Evolutionary conservation across 2,888 invertebrate species (phyloP).

Genomic region (Tubulanus polymorphus): DNA sequence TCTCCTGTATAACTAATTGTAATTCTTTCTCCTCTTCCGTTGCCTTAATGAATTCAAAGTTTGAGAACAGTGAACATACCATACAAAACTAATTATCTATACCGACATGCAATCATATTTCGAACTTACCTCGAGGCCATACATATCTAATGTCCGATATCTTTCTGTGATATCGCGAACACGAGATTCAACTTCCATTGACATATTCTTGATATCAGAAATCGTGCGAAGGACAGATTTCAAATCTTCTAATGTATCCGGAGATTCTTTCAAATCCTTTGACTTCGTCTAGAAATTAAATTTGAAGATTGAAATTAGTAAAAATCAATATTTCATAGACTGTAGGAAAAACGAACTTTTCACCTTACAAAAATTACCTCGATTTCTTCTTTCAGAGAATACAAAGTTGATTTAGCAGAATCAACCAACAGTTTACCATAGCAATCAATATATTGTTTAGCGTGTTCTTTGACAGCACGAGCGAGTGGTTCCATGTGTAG

Average conservation of each 20-base stretch:
- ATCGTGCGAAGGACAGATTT: constrained; percentile 83
- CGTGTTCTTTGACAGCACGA: constrained; percentile 67
- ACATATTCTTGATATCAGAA: constrained; percentile 67
- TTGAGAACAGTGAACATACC: no score
- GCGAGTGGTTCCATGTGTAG: constrained; percentile 72
- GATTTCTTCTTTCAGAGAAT: constrained; percentile 65
- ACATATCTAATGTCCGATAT: constrained; percentile 70
- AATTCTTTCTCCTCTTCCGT: constrained; percentile 43
- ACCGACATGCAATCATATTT: no score
- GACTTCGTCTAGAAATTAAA: constrained; percentile 60
- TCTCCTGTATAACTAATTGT: constrained; percentile 35
- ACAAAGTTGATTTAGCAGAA: constrained; percentile 67
- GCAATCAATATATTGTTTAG: constrained; percentile 73
- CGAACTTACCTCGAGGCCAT: constrained; percentile 64
- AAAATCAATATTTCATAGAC: constrained; percentile 12
- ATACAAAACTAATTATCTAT: no score
- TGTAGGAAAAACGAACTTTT: background rate
- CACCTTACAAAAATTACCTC: constrained; percentile 58
- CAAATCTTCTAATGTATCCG: constrained; percentile 75
- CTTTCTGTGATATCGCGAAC: constrained; percentile 72
- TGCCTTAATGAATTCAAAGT: constrained; percentile 26
- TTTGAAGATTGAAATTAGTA: no score
- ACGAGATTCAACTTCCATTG: constrained; percentile 73
- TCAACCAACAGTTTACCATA: constrained; percentile 68
- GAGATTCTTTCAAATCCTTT: constrained; percentile 68